Evolutionary conservation across 2,797 vertebrate genomes (phyloP).

Genomic region (Balearica regulorum): DNA sequence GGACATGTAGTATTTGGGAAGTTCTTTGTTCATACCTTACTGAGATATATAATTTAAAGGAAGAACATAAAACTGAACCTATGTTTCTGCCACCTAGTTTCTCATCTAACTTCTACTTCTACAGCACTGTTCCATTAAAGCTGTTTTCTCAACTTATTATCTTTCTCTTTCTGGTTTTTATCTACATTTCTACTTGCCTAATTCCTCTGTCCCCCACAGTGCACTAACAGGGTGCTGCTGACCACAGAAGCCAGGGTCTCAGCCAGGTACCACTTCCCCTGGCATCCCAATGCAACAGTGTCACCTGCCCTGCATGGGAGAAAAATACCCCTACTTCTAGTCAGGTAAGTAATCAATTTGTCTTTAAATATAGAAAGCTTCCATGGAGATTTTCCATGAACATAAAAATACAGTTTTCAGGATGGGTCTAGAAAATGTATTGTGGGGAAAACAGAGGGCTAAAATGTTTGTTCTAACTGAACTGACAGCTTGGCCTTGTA

Average conservation of each 20-base stretch:
- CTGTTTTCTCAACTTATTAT: neutral
- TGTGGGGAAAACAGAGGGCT: neutral
- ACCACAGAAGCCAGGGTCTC: neutral
- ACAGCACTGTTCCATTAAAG: neutral
- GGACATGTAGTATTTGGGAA: neutral
- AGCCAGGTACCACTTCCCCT: neutral
- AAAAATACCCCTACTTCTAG: neutral
- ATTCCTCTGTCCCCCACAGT: neutral
- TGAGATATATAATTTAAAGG: neutral
- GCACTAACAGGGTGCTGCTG: neutral
- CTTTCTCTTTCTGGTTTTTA: neutral
- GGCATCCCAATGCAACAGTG: neutral
- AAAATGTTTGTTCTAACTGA: neutral
- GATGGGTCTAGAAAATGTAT: neutral
- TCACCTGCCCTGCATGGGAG: neutral
- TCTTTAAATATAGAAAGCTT: neutral
- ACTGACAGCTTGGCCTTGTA: slow-evolving; percentile 19
- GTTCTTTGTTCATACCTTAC: neutral
- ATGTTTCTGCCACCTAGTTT: neutral
- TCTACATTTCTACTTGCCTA: neutral
- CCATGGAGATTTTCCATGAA: neutral
- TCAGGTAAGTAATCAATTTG: neutral
- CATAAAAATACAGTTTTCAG: neutral
- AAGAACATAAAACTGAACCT: neutral
- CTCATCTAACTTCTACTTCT: neutral